These are phyloP conservation scores for Rhimphoctona megacephalus DNA, from an alignment of 2,888 invertebrate species.

Conservation along the genomic window DNA sequence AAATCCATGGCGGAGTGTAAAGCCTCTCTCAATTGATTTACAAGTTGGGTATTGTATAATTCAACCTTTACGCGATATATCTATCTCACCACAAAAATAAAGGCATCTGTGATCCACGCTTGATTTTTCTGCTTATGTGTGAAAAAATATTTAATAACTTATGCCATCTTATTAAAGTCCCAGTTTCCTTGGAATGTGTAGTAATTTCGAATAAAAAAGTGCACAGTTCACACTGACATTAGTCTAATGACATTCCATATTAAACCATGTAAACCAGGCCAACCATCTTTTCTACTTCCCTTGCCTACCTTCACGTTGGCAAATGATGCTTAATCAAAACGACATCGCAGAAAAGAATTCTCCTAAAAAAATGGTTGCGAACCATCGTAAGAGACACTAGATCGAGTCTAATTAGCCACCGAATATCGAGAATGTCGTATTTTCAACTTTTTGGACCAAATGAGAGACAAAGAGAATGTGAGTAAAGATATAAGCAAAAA, in stretches of 20 bases:
- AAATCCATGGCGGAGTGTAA: conserved; percentile 71
- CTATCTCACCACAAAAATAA: not conserved
- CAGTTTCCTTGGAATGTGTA: not conserved
- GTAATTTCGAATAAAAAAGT: not conserved
- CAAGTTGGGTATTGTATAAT: conserved; percentile 51
- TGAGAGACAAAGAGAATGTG: conserved; percentile 8
- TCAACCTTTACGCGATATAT: not conserved
- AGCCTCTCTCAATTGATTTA: conserved; percentile 79
- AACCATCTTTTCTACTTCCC: not conserved
- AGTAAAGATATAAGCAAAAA: conserved; percentile 6
- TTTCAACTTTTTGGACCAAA: not conserved
- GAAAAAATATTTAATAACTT: conserved; percentile 15
- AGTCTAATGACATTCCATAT: not conserved
- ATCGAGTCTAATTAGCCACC: conserved; percentile 77
- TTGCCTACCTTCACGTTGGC: conserved; percentile 1
- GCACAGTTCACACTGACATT: not conserved
- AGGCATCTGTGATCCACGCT: not conserved
- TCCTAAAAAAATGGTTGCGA: conserved; percentile 72
- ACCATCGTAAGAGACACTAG: conserved; percentile 39
- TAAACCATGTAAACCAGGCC: conserved; percentile 10
- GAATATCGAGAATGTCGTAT: conserved; percentile 30
- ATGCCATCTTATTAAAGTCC: not conserved
- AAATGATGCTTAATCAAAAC: conserved; percentile 10
- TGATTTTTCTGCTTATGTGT: conserved; percentile 21
- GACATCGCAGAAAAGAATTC: conserved; percentile 71